Evolutionary conservation across 2,113 vertebrate species (phyloP).

Genomic region (Turnix velox): DNA sequence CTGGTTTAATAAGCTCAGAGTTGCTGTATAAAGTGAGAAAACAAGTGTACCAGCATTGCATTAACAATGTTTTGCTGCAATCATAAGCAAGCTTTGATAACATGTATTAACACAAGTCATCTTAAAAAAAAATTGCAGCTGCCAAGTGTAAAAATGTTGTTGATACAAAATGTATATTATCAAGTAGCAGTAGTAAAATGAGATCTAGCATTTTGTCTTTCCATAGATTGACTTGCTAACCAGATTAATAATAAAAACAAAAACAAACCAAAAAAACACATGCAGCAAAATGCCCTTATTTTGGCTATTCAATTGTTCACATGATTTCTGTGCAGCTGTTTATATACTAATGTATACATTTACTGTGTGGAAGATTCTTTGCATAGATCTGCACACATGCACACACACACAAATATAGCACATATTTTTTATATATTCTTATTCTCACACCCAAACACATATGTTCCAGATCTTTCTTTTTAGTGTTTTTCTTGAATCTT

Average conservation of each 20-base stretch:
- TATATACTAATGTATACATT: neutral
- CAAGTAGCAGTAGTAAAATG: neutral
- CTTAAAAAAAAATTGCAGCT: neutral
- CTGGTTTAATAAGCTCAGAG: constrained; percentile 18
- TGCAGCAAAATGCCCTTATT: neutral
- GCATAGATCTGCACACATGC: neutral
- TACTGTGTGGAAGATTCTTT: neutral
- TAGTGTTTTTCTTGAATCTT: constrained; percentile 71
- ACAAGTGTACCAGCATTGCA: neutral
- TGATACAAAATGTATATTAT: neutral
- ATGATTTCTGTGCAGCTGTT: neutral
- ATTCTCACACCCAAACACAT: constrained; percentile 20
- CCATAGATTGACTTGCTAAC: neutral
- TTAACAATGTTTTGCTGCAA: constrained; percentile 14
- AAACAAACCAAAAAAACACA: neutral
- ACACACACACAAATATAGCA: neutral
- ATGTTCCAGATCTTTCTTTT: constrained; percentile 50
- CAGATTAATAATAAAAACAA: neutral
- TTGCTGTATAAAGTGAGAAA: constrained; percentile 42
- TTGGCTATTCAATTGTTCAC: neutral
- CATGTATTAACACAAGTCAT: neutral
- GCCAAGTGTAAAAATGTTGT: neutral
- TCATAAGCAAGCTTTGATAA: neutral
- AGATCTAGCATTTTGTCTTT: neutral
- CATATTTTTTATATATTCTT: neutral